phyloP scores from a whole-genome alignment of 2,888 invertebrate species.

The Hemistola chrysoprasaria region DNA sequence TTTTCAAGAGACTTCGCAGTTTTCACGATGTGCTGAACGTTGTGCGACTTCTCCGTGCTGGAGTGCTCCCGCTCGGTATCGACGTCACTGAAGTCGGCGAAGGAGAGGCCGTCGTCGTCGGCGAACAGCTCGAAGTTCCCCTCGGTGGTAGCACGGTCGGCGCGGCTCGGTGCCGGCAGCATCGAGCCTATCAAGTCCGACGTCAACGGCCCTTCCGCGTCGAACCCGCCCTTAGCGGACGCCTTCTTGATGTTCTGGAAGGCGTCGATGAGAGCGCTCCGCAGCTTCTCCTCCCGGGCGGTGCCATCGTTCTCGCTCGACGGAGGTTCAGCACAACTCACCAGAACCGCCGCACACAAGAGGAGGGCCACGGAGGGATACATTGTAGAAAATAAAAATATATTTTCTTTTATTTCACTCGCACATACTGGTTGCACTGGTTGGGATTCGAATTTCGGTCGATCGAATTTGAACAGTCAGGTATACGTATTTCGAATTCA shows the following conservation, averaged over 20 bases:
- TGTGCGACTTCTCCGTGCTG: constrained; percentile 69
- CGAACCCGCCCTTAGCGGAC: constrained; percentile 63
- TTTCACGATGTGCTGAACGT: constrained; percentile 73
- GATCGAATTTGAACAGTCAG: constrained; percentile 26
- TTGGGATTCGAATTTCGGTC: constrained; percentile 29
- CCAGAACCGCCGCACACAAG: constrained; percentile 53
- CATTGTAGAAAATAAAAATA: constrained; percentile 45
- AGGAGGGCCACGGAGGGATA: constrained; percentile 60
- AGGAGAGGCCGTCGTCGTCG: constrained; percentile 68
- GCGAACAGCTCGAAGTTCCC: constrained; percentile 64
- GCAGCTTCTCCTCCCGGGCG: constrained; percentile 66
- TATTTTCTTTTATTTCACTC: constrained; percentile 43
- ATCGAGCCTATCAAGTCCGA: constrained; percentile 66
- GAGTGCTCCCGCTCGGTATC: constrained; percentile 47
- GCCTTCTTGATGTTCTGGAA: constrained; percentile 74
- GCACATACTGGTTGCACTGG: constrained; percentile 49
- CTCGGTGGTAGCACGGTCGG: constrained; percentile 47
- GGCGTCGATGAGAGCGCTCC: constrained; percentile 71
- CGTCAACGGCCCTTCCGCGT: constrained; percentile 53
- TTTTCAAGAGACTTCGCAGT: constrained; percentile 51
- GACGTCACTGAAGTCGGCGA: constrained; percentile 58
- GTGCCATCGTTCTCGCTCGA: constrained; percentile 52
- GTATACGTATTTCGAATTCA: constrained; percentile 33
- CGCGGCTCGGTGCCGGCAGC: constrained; percentile 36
- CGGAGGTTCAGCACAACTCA: constrained; percentile 50